A percentile compares a stretch with the other conserved stretches of the same genome.
phyloP scores from a whole-genome alignment of 2,888 invertebrate genomes.

The Aleiodes alternator region DNA sequence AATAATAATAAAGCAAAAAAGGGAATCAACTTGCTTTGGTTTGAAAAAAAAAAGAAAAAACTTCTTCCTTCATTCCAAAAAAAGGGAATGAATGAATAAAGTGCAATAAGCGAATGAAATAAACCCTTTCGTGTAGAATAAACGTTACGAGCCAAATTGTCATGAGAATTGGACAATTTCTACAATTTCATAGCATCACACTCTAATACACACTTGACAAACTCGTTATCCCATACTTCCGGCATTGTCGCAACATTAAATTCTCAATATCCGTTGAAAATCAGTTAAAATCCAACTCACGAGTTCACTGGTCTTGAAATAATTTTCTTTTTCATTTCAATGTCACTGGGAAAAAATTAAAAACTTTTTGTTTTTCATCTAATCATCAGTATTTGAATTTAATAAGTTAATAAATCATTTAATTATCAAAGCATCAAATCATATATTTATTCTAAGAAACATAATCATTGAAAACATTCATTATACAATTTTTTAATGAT shows the following conservation, averaged over 20 bases:
- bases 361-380: no score
- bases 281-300: slow-evolving; percentile 56
- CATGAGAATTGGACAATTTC: slow-evolving; percentile 39
- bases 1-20: no score
- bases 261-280: slow-evolving; percentile 15
- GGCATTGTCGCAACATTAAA: slow-evolving; percentile 16
- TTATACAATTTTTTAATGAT: no score
- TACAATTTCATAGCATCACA: slow-evolving; percentile 51
- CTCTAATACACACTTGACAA: slow-evolving; percentile 33
- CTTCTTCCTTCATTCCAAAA: no score
- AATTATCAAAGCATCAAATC: no score
- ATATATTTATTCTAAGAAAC: no score
- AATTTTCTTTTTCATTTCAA: slow-evolving; percentile 56
- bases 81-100: background rate
- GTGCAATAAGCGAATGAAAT: slow-evolving; percentile 36
- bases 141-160: slow-evolving; percentile 65
- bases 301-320: slow-evolving; percentile 69
- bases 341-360: background rate
- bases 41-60: no score
- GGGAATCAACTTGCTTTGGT: no score
- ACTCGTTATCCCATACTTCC: slow-evolving; percentile 38
- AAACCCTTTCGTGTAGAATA: slow-evolving; percentile 17
- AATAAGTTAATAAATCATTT: no score
- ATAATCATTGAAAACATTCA: no score
- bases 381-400: no score